Conservation (phyloP, 2,797 vertebrate species). For the Taenioides sp. region DNA sequence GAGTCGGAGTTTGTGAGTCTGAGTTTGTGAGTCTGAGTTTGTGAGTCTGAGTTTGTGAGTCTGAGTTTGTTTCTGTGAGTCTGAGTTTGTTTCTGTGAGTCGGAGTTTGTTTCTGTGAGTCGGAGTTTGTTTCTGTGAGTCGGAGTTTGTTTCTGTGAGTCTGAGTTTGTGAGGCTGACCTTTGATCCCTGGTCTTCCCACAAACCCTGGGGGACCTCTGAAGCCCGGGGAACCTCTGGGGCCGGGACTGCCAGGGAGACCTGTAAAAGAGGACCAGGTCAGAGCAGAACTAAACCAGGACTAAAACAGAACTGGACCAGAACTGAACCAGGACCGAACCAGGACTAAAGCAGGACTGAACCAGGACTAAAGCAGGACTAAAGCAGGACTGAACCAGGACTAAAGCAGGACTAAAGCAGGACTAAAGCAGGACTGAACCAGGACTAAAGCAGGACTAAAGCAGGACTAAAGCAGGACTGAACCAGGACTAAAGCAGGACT, state of each 20-base stretch:
- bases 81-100: no score
- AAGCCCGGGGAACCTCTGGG: conserved; percentile 56
- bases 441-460: background rate
- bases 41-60: no score
- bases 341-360: background rate
- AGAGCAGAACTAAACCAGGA: background rate
- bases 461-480: background rate
- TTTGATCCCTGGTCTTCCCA: conserved; percentile 66
- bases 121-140: no score
- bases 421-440: background rate
- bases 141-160: background rate
- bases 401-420: background rate
- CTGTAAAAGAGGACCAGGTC: conserved; percentile 30
- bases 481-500: background rate
- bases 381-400: background rate
- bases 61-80: no score
- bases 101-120: no score
- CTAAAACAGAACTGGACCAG: background rate
- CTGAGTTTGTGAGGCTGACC: conserved; percentile 40
- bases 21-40: no score
- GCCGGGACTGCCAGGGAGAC: conserved; percentile 61
- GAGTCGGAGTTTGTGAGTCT: no score
- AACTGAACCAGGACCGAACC: background rate
- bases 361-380: background rate
- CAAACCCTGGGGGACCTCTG: conserved; percentile 60